Conservation (phyloP, 2,113 vertebrate genomes). For the Sigmodon hispidus region DNA sequence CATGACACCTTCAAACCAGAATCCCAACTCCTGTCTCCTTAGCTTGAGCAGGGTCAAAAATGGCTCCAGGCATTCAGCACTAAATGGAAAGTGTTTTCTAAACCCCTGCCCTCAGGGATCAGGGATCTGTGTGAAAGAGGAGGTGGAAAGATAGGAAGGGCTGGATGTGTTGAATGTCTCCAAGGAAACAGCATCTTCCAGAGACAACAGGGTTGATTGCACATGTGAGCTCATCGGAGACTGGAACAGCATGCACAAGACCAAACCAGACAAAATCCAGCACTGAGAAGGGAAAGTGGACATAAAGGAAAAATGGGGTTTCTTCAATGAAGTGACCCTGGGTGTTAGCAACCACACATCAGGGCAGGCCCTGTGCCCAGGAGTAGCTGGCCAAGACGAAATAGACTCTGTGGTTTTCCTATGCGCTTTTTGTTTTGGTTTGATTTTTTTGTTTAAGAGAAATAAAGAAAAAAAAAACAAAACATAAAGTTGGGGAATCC, state of each 20-base stretch:
- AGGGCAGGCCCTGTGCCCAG: neutral
- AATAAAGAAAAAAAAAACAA: no score
- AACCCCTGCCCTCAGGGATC: neutral
- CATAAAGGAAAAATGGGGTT: neutral
- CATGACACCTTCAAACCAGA: neutral
- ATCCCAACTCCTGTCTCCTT: neutral
- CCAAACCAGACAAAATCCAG: neutral
- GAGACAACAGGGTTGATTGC: neutral
- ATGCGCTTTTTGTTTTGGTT: neutral
- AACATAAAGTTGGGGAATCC: neutral
- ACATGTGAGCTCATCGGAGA: neutral
- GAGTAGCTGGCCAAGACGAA: no score
- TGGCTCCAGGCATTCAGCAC: neutral
- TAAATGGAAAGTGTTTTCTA: neutral
- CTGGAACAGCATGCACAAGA: neutral
- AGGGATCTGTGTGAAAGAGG: neutral
- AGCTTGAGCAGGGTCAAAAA: neutral
- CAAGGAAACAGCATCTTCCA: neutral
- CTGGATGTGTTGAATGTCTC: neutral
- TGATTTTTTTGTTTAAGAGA: neutral
- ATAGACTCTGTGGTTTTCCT: neutral
- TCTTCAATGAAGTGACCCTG: neutral
- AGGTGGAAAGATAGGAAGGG: neutral
- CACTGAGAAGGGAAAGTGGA: neutral
- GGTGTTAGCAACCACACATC: neutral